These are phyloP conservation scores for Conops quadrifasciatus DNA, from an alignment of 2,888 invertebrate genomes.

Conservation along the genomic window DNA sequence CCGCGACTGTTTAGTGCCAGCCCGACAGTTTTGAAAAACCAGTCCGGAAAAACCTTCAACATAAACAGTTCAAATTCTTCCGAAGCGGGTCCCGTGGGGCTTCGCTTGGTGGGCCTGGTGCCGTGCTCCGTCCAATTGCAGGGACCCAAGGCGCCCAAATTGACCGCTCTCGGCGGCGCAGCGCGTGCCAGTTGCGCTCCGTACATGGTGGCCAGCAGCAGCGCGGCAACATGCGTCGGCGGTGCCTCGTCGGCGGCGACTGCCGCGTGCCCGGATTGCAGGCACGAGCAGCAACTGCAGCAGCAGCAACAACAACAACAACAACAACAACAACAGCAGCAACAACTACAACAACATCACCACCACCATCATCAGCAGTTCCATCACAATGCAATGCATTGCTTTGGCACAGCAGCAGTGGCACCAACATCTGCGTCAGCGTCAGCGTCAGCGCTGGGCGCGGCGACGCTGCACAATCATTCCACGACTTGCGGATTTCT, in stretches of 20 bases:
- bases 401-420: slow-evolving; percentile 10
- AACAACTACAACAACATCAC: slow-evolving; percentile 48
- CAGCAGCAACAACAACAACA: slow-evolving; percentile 46
- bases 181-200: slow-evolving; percentile 54
- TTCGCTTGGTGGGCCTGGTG: slow-evolving; percentile 61
- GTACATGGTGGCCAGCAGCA: slow-evolving; percentile 46
- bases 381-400: slow-evolving; percentile 22
- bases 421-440: slow-evolving; percentile 19
- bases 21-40: not conserved
- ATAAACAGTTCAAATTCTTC: slow-evolving; percentile 55
- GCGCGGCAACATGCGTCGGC: slow-evolving; percentile 18
- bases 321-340: slow-evolving; percentile 41
- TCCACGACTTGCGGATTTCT: slow-evolving; percentile 8
- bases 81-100: slow-evolving; percentile 60
- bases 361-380: slow-evolving; percentile 45
- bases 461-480: not conserved
- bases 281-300: slow-evolving; percentile 45
- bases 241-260: not conserved
- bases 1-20: no score
- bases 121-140: slow-evolving; percentile 60
- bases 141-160: slow-evolving; percentile 56
- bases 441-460: slow-evolving; percentile 37
- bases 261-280: slow-evolving; percentile 46
- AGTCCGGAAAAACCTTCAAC: slow-evolving; percentile 46
- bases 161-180: slow-evolving; percentile 45